A percentile compares a stretch with the other conserved stretches of the same genome.
phyloP scores from a whole-genome alignment of 2,888 invertebrate species.

The Hipparchia semele region DNA sequence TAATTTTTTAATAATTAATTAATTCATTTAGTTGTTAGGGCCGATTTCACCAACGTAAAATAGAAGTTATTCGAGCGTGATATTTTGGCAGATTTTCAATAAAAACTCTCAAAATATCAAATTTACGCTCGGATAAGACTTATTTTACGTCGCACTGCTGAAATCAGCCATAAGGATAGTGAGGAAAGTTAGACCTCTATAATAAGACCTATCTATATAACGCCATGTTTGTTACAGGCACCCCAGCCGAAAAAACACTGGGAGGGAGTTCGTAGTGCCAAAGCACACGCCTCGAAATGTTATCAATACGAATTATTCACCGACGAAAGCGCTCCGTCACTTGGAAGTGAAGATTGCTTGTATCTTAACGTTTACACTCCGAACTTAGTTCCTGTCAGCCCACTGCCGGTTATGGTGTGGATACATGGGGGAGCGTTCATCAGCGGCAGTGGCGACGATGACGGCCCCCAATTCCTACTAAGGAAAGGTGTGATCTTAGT shows the following conservation, averaged over 20 bases:
- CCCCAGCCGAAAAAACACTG: conserved; percentile 16
- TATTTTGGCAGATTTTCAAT: too few relatives aligned
- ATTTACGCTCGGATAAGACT: too few relatives aligned
- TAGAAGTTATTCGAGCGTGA: too few relatives aligned
- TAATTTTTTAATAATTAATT: too few relatives aligned
- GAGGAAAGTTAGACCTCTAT: too few relatives aligned
- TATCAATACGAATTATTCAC: neutral
- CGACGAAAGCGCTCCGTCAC: neutral
- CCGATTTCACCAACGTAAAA: too few relatives aligned
- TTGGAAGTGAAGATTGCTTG: conserved; percentile 18
- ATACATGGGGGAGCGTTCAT: conserved; percentile 15
- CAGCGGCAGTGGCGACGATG: conserved; percentile 29
- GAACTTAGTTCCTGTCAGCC: conserved; percentile 1
- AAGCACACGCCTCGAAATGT: conserved; percentile 8
- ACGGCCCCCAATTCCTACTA: conserved; percentile 55
- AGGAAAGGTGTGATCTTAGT: conserved; percentile 55
- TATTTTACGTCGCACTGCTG: too few relatives aligned
- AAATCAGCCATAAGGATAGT: too few relatives aligned
- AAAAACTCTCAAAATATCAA: too few relatives aligned
- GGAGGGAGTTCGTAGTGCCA: conserved; percentile 18
- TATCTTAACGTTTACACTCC: conserved; percentile 20
- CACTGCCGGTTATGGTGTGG: conserved; percentile 15
- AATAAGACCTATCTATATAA: neutral
- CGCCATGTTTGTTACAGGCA: neutral
- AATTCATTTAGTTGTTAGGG: too few relatives aligned